A percentile compares a stretch with the other conserved stretches of the same genome.
phyloP scores from a whole-genome alignment of 2,888 invertebrate species.

The Sinohyriopsis cumingii region DNA sequence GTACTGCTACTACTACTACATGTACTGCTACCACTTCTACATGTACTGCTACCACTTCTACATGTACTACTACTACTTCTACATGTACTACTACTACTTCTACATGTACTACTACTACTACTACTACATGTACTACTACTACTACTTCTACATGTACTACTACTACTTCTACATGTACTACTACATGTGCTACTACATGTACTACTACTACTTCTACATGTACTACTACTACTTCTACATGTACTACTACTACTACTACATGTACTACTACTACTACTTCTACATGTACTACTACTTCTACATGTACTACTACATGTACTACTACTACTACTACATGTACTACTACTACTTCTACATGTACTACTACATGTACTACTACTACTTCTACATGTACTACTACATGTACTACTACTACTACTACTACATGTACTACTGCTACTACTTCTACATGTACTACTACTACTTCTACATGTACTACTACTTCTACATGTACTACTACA shows the following conservation, averaged over 20 bases:
- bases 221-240: conserved; percentile 5
- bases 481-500: neutral
- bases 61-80: conserved; percentile 4
- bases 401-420: neutral
- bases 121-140: conserved; percentile 2
- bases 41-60: too few relatives aligned
- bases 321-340: conserved; percentile 6
- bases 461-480: conserved; percentile 4
- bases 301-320: conserved; percentile 2
- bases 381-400: neutral
- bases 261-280: conserved; percentile 4
- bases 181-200: neutral
- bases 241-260: conserved; percentile 8
- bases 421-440: conserved; percentile 6
- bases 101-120: conserved; percentile 14
- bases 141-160: conserved; percentile 4
- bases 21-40: conserved; percentile 5
- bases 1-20: neutral
- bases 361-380: conserved; percentile 6
- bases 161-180: neutral
- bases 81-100: conserved; percentile 7
- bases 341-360: conserved; percentile 3
- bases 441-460: conserved; percentile 2
- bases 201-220: conserved; percentile 5
- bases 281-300: conserved; percentile 6